Evolutionary conservation across 2,797 vertebrate genomes (phyloP).

Genomic region (Emydoidea blandingii): DNA sequence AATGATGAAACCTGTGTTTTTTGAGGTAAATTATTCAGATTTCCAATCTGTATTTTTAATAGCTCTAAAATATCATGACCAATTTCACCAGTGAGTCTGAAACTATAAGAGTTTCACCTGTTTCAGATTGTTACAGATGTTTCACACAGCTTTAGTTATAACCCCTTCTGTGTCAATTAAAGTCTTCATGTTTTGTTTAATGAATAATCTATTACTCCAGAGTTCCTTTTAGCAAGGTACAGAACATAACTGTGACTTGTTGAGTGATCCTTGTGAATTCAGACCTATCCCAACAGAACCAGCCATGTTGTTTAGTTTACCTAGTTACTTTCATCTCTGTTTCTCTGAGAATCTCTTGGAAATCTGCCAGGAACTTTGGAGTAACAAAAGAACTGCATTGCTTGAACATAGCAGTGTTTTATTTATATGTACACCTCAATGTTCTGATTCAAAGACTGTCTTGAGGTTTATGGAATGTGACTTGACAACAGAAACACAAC

Average conservation of each 20-base stretch:
- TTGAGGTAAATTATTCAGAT: neutral
- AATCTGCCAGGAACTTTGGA: slow-evolving; percentile 3
- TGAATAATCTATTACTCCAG: slow-evolving; percentile 27
- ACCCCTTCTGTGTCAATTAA: neutral
- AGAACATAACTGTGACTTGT: neutral
- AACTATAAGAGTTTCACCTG: neutral
- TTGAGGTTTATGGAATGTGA: neutral
- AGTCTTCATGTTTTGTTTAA: neutral
- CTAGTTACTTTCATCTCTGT: neutral
- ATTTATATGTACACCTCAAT: neutral
- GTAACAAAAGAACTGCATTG: neutral
- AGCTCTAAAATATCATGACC: neutral
- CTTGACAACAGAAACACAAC: neutral
- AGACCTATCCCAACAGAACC: neutral
- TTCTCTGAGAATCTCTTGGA: slow-evolving; percentile 14
- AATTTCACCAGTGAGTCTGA: fast-evolving
- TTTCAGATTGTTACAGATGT: neutral
- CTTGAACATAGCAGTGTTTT: neutral
- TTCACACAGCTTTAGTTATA: neutral
- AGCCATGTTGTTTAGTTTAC: neutral
- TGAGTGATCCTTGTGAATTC: neutral
- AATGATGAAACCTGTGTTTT: neutral
- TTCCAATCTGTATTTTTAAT: neutral
- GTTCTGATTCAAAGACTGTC: neutral
- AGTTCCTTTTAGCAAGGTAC: neutral